These are phyloP conservation scores for Cryptotermes secundus DNA, from an alignment of 1,140 invertebrate genomes.

Conservation along the genomic window DNA sequence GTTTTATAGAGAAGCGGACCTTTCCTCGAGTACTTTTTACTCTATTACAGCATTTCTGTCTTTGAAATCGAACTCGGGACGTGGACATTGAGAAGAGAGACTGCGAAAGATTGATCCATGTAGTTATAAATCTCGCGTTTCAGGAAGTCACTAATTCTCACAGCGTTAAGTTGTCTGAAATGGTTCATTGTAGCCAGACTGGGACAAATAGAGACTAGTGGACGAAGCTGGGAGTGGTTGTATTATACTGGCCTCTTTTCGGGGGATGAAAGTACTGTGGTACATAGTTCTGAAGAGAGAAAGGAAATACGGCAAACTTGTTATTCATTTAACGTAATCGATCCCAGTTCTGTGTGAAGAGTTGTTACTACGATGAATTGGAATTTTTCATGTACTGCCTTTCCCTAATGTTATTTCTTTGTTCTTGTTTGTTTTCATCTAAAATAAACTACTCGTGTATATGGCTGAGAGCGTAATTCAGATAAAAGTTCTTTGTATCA, in stretches of 20 bases:
- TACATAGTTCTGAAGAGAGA: background rate
- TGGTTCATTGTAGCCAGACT: background rate
- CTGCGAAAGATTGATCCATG: background rate
- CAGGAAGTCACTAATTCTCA: background rate
- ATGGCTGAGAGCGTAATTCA: background rate
- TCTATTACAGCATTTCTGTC: background rate
- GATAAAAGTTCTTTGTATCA: too few relatives aligned
- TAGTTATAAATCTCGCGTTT: background rate
- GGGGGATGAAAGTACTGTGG: background rate
- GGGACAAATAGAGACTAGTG: background rate
- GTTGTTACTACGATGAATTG: background rate
- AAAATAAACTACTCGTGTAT: background rate
- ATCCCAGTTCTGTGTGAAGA: background rate
- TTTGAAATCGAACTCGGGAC: too few relatives aligned
- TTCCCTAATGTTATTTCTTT: background rate
- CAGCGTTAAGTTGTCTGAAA: background rate
- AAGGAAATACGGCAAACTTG: background rate
- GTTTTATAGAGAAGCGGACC: background rate
- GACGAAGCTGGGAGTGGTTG: background rate
- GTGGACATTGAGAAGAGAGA: background rate
- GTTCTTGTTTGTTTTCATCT: background rate
- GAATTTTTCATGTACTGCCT: background rate
- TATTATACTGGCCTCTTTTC: background rate
- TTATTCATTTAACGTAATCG: slow-evolving; percentile 11
- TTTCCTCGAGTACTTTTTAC: background rate